Evolutionary conservation across 2,113 vertebrate genomes (phyloP).

Genomic region (Phoxinus phoxinus): DNA sequence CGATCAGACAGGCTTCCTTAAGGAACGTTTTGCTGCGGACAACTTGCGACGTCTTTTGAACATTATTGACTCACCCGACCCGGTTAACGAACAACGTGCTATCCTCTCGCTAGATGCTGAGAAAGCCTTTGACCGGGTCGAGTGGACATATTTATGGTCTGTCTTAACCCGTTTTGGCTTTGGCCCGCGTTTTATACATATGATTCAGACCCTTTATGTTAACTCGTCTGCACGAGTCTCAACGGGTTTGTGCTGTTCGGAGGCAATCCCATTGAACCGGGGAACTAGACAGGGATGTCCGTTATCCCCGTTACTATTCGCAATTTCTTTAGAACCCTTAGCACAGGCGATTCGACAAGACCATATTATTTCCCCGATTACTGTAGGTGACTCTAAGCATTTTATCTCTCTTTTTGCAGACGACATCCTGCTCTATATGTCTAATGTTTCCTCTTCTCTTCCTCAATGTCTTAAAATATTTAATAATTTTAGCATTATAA

Average conservation of each 20-base stretch:
- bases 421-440: no score
- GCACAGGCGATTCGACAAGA: no score
- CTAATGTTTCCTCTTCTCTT: no score
- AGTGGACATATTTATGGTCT: constrained; percentile 30
- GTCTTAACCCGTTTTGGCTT: constrained; percentile 27
- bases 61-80: no score
- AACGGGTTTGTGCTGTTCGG: not conserved
- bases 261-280: constrained; percentile 6
- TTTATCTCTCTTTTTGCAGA: no score
- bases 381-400: no score
- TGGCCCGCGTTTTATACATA: constrained; percentile 39
- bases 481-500: no score
- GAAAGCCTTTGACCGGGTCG: not conserved
- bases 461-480: no score
- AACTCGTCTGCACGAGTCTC: constrained; percentile 3
- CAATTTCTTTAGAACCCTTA: no score
- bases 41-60: constrained; percentile 21
- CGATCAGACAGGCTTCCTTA: not conserved
- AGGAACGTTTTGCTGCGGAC: not conserved
- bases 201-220: constrained; percentile 11
- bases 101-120: constrained; percentile 39
- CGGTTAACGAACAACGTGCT: not conserved
- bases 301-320: no score
- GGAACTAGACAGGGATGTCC: constrained; percentile 15
- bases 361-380: no score